Conservation (phyloP, 1,140 invertebrate genomes). For the Cotesia typhae region DNA sequence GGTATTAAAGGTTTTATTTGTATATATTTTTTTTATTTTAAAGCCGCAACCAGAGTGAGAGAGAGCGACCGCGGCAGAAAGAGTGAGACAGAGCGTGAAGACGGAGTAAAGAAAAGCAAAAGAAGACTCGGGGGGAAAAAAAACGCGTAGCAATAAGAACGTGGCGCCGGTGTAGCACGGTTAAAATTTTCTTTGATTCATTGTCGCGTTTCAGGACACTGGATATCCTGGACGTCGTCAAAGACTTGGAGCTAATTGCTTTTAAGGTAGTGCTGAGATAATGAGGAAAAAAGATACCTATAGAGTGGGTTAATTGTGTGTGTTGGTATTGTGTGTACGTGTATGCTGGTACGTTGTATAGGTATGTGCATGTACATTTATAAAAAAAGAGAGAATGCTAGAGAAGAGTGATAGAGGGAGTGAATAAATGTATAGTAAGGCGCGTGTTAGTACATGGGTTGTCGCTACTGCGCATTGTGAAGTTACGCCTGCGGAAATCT, state of each 20-base stretch:
- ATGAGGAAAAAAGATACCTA: not conserved
- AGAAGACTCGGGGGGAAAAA: slow-evolving; percentile 9
- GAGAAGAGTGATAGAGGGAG: not conserved
- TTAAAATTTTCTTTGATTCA: not conserved
- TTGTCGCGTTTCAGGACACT: not conserved
- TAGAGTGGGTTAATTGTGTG: not conserved
- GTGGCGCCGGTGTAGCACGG: slow-evolving; percentile 17
- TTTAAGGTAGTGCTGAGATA: too few relatives aligned
- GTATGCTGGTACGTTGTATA: not conserved
- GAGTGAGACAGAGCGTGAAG: not conserved
- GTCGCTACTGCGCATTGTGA: slow-evolving; percentile 14
- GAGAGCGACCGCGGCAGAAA: not conserved
- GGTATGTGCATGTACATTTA: not conserved
- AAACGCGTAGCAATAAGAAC: slow-evolving; percentile 10
- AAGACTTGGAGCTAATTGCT: too few relatives aligned
- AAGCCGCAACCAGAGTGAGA: slow-evolving; percentile 7
- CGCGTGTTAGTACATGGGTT: slow-evolving; percentile 4
- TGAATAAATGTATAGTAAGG: slow-evolving; percentile 6
- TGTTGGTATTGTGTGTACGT: not conserved
- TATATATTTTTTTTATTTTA: not conserved
- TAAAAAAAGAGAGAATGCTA: not conserved
- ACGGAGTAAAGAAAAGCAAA: not conserved
- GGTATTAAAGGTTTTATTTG: not conserved
- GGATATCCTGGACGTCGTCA: too few relatives aligned
- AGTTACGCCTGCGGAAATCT: slow-evolving; percentile 21